Evolutionary conservation across 2,113 vertebrate species (phyloP), one percentile per base, ranked within the genome.

Genomic region (Sphyrna mokarran): DNA sequence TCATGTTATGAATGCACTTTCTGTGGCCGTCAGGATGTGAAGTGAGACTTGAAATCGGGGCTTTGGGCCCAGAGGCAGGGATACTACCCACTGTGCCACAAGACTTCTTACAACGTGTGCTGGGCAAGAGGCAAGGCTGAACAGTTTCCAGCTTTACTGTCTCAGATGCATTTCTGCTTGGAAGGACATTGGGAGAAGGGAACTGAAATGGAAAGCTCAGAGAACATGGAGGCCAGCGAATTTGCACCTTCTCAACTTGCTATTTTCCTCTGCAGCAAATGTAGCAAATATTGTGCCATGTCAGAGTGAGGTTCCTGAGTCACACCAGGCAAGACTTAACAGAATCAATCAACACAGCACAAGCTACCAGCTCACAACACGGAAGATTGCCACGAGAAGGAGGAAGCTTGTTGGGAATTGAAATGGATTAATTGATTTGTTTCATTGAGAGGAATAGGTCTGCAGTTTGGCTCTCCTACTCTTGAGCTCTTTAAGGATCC

Each of bases 401-500:
- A 95, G 93, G 68, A 72, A 40, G 22, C 22, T 26, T 33, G 61
- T 37, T 95, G 93, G 8, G 18, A 66, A 70, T 48, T 70, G 70
- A 29, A 95, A 70, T 63, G 13, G 58, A 48, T 70, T 70, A 1
- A 95, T 43, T 40, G 1, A 95, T 43, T 40, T 94, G n/a, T 70
- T 48, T 48, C 93, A 48, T 68, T 26, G 68, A 10, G 22, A 95
- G 93, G 13, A 6, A 72, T 70, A 72, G 68, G 93, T 72, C 68
- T 40, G 93, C 43, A 89, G 48, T 58, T 54, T 23, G 22, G 58
- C 8, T 89, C 23, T 95, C 68, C 20, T 13, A 43, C 37, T 70
- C 93, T 70, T 33, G 23, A 72, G 93, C 93, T 48, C 93, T 95
- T 95, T 95, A 40, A 68, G 93, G 68, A 40, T 95, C 37, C 93